Conservation (phyloP, 2,888 invertebrate species). For the Silvanus unidentatus region DNA sequence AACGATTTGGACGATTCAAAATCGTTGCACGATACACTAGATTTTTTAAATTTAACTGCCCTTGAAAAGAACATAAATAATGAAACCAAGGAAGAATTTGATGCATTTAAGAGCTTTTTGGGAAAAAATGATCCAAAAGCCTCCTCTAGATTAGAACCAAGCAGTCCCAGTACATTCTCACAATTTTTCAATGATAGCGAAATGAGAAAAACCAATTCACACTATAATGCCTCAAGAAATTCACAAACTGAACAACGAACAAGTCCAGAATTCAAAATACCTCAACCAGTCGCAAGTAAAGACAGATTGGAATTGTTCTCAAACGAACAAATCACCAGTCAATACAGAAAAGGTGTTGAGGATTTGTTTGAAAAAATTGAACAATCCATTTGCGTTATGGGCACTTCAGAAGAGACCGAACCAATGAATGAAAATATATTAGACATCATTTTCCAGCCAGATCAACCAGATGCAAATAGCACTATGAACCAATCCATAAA, state of each 20-base stretch:
- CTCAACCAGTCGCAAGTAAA: neutral
- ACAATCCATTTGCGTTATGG: slow-evolving; percentile 49
- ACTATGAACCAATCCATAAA: neutral
- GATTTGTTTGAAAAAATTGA: slow-evolving; percentile 49
- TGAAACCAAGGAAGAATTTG: slow-evolving; percentile 15
- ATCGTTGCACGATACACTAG: slow-evolving; percentile 18
- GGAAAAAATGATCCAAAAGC: slow-evolving; percentile 6
- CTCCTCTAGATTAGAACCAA: slow-evolving; percentile 5
- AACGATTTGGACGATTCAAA: neutral
- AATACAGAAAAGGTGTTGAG: slow-evolving; percentile 43
- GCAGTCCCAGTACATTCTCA: slow-evolving; percentile 16
- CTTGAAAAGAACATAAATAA: slow-evolving; percentile 8
- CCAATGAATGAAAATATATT: slow-evolving; percentile 27
- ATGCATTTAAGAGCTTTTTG: slow-evolving; percentile 26
- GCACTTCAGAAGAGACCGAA: slow-evolving; percentile 21
- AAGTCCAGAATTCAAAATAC: no score
- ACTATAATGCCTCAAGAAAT: slow-evolving; percentile 10
- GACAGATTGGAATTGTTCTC: slow-evolving; percentile 24
- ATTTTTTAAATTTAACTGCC: slow-evolving; percentile 11
- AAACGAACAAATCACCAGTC: slow-evolving; percentile 21
- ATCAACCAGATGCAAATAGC: slow-evolving; percentile 7
- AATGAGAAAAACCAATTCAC: slow-evolving; percentile 28
- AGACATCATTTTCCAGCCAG: slow-evolving; percentile 26
- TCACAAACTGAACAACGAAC: no score
- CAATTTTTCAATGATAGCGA: slow-evolving; percentile 34